phyloP scores from a whole-genome alignment of 2,888 invertebrate genomes.

The Agrotis exclamationis region DNA sequence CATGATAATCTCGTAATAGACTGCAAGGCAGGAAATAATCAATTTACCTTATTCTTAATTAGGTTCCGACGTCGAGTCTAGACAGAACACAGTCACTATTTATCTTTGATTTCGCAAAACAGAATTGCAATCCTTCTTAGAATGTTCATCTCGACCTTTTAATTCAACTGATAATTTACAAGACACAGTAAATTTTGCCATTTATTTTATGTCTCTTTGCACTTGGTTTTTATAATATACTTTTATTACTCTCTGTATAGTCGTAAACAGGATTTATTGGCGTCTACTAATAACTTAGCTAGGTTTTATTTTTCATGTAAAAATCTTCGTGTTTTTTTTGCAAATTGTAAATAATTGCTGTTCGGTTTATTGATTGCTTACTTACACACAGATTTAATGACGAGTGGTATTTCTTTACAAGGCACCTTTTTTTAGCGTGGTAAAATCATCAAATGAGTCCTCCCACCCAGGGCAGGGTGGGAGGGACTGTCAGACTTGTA shows the following conservation, averaged over 20 bases:
- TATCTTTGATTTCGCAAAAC: slow-evolving; percentile 1
- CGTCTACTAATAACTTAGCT: slow-evolving; percentile 44
- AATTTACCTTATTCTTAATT: slow-evolving; percentile 18
- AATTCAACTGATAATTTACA: slow-evolving; percentile 42
- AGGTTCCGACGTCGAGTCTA: slow-evolving; percentile 1
- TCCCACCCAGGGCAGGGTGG: no score
- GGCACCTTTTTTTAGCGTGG: no score
- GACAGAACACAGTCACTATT: neutral
- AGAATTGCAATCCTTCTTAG: slow-evolving; percentile 38
- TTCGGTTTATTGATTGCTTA: slow-evolving; percentile 33
- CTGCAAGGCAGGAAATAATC: neutral
- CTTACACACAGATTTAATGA: neutral
- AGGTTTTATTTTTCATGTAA: slow-evolving; percentile 45
- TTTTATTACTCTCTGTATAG: slow-evolving; percentile 56
- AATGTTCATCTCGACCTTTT: slow-evolving; percentile 28
- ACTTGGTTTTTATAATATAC: slow-evolving; percentile 59
- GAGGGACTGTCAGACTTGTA: no score
- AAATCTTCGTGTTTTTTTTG: slow-evolving; percentile 21
- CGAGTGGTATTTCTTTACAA: neutral
- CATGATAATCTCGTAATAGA: neutral
- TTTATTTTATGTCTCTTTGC: slow-evolving; percentile 55
- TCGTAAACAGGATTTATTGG: slow-evolving; percentile 63
- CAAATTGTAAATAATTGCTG: slow-evolving; percentile 30
- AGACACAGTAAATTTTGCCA: slow-evolving; percentile 49
- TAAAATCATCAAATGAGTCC: no score